phyloP scores from a whole-genome alignment of 2,797 vertebrate species.

The Oreochromis grahami region DNA sequence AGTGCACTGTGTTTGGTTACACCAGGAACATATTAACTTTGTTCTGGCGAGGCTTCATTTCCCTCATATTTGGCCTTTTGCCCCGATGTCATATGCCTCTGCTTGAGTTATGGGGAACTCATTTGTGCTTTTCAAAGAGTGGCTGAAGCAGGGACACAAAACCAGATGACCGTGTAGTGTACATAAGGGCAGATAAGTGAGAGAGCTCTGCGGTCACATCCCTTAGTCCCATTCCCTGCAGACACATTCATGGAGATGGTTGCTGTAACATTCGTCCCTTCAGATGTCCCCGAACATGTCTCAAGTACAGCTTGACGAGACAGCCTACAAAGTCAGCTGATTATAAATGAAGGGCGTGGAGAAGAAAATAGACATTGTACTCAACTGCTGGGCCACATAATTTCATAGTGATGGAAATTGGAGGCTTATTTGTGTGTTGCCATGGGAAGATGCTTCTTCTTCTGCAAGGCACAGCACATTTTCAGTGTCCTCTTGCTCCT shows the following conservation, averaged over 20 bases:
- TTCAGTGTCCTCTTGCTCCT: background rate
- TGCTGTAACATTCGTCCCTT: background rate
- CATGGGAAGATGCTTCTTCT: slow-evolving; percentile 11
- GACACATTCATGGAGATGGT: background rate
- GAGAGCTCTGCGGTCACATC: background rate
- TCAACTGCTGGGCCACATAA: slow-evolving; percentile 53
- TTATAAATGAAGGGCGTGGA: slow-evolving; percentile 21
- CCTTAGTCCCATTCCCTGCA: background rate
- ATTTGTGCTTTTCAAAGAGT: background rate
- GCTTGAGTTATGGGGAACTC: slow-evolving; percentile 41
- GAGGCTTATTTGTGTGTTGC: slow-evolving; percentile 33
- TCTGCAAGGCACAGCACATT: slow-evolving; percentile 14
- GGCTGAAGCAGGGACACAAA: background rate
- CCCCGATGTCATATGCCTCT: background rate
- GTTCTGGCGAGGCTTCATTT: background rate
- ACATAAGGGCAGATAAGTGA: background rate
- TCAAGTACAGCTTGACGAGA: background rate
- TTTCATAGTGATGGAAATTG: slow-evolving; percentile 35
- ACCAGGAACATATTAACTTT: background rate
- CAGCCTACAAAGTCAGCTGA: background rate
- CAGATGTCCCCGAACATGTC: background rate
- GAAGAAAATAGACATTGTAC: slow-evolving; percentile 43
- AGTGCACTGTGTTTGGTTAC: background rate
- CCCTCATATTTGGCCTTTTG: background rate
- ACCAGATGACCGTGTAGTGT: background rate